Percentiles rank a stretch among this genome's conserved stretches.
phyloP scores from a whole-genome alignment of 2,888 invertebrate species.

The Sylvicola cinctus region DNA sequence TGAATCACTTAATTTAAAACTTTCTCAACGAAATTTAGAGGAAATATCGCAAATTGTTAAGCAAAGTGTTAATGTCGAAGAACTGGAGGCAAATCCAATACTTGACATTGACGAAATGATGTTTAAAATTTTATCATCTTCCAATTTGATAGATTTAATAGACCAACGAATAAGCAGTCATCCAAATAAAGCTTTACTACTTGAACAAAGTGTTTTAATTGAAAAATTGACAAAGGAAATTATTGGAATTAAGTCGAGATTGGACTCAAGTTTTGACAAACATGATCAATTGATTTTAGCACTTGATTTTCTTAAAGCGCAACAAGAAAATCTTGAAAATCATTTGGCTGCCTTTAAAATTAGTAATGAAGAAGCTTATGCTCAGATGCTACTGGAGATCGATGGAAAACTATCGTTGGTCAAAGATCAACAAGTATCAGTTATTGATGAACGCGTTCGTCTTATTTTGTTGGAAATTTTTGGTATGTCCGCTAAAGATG shows the following conservation, averaged over 20 bases:
- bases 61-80: slow-evolving; percentile 14
- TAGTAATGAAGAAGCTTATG: too few relatives aligned
- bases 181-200: slow-evolving; percentile 18
- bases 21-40: slow-evolving; percentile 20
- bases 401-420: slow-evolving; percentile 15
- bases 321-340: slow-evolving; percentile 15
- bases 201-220: slow-evolving; percentile 24
- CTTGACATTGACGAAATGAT: slow-evolving; percentile 21
- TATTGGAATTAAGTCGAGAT: slow-evolving; percentile 31
- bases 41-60: slow-evolving; percentile 20
- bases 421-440: slow-evolving; percentile 26
- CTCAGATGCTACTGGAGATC: slow-evolving; percentile 16
- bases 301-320: slow-evolving; percentile 14
- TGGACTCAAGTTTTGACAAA: slow-evolving; percentile 28
- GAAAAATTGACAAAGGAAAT: slow-evolving; percentile 31
- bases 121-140: slow-evolving; percentile 18
- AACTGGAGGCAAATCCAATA: slow-evolving; percentile 15
- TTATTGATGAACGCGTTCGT: slow-evolving; percentile 32
- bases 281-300: slow-evolving; percentile 18
- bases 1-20: slow-evolving; percentile 10
- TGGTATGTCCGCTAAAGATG: slow-evolving; percentile 23
- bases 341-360: slow-evolving; percentile 14
- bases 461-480: slow-evolving; percentile 32
- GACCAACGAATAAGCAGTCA: slow-evolving; percentile 14
- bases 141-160: slow-evolving; percentile 15